A percentile compares a stretch with the other conserved stretches of the same genome.
Evolutionary conservation across 2,113 vertebrate genomes (phyloP).

Genomic region (Donacobius atricapilla): DNA sequence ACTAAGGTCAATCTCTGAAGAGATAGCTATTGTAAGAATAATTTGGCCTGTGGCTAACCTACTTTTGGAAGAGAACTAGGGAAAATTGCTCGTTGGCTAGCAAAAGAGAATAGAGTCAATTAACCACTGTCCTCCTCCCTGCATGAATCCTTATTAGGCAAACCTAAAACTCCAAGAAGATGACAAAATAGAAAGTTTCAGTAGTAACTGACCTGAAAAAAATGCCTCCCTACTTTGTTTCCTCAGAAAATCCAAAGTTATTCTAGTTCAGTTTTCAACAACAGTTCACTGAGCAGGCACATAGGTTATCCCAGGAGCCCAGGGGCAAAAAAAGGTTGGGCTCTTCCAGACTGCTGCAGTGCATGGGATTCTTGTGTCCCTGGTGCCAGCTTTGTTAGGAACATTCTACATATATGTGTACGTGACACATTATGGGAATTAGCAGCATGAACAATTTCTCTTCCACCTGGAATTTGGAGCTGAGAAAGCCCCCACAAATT

Average conservation of each 20-base stretch:
- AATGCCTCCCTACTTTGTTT: neutral
- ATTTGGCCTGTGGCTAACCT: neutral
- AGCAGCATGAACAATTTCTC: neutral
- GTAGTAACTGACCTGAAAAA: neutral
- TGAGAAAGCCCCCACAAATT: neutral
- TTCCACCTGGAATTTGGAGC: neutral
- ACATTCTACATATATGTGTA: accelerated
- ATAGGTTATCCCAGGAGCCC: neutral
- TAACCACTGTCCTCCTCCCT: neutral
- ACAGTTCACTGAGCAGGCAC: neutral
- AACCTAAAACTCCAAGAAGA: neutral
- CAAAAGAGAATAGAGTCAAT: neutral
- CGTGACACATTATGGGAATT: neutral
- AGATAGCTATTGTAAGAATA: neutral
- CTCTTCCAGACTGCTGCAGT: neutral
- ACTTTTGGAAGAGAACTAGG: neutral
- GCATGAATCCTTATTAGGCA: neutral
- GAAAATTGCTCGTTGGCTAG: neutral
- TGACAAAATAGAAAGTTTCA: neutral
- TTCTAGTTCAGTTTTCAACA: neutral
- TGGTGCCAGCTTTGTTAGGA: neutral
- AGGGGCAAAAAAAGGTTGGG: neutral
- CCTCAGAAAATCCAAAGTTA: neutral
- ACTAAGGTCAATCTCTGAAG: neutral
- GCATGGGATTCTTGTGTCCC: neutral